Evolutionary conservation across 2,888 invertebrate species (phyloP).

Genomic region (Frankliniella intonsa): DNA sequence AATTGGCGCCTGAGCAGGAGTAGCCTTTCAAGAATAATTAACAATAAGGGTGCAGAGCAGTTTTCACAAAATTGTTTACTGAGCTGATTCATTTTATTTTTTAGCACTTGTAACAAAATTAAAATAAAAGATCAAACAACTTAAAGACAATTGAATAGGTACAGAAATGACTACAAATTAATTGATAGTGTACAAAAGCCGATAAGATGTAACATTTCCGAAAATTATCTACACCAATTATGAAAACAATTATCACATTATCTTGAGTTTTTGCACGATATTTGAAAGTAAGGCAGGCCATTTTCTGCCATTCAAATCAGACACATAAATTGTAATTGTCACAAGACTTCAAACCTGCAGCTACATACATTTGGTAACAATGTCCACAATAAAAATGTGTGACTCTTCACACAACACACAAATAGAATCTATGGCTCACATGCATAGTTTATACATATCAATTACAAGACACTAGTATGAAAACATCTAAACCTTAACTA

Average conservation of each 20-base stretch:
- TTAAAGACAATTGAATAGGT: not conserved
- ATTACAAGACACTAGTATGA: not conserved
- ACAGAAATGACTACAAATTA: not conserved
- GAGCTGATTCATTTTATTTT: not conserved
- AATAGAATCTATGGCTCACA: not conserved
- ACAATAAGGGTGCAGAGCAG: too few relatives aligned
- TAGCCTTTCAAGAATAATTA: too few relatives aligned
- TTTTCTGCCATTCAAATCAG: too few relatives aligned
- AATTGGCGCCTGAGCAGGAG: too few relatives aligned
- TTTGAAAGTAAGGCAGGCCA: not conserved
- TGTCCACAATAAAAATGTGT: not conserved
- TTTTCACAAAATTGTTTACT: not conserved
- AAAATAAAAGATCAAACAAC: not conserved
- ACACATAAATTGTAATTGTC: too few relatives aligned
- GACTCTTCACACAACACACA: not conserved
- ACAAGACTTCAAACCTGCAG: not conserved
- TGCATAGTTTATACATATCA: not conserved
- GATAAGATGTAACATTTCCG: not conserved
- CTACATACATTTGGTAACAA: not conserved
- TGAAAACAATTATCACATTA: not conserved
- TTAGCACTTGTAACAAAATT: too few relatives aligned
- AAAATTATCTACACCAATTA: conserved; percentile 3
- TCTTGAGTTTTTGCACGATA: not conserved
- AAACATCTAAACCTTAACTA: not conserved
- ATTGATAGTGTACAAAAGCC: not conserved